phyloP scores from a whole-genome alignment of 1,140 invertebrate genomes.

The Druon quercuslanigerum region DNA sequence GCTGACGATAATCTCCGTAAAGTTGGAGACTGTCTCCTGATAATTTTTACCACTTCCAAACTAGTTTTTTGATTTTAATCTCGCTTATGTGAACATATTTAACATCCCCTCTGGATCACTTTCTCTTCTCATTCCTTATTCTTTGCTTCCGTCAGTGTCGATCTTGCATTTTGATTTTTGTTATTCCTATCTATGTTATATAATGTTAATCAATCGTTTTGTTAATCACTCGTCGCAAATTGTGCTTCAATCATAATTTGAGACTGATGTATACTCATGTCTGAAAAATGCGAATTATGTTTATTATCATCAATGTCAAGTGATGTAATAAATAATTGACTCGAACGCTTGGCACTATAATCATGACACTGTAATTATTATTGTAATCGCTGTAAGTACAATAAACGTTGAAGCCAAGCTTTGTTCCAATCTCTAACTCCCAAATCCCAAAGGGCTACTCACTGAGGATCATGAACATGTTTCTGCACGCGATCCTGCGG shows the following conservation, averaged over 20 bases:
- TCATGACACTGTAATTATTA: no score
- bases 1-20: not conserved
- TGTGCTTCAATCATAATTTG: slow-evolving; percentile 23
- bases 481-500: no score
- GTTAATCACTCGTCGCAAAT: slow-evolving; percentile 26
- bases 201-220: slow-evolving; percentile 2
- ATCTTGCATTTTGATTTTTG: slow-evolving; percentile 20
- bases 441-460: no score
- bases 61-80: slow-evolving; percentile 5
- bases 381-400: no score
- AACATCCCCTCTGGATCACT: not conserved
- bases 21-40: not conserved
- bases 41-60: not conserved
- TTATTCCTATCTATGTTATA: not conserved
- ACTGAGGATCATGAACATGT: no score
- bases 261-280: slow-evolving; percentile 4
- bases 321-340: no score
- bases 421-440: no score
- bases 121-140: not conserved
- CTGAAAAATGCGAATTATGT: no score
- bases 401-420: no score
- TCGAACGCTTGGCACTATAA: no score
- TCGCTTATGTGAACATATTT: not conserved
- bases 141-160: slow-evolving; percentile 9
- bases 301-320: no score